These are phyloP conservation scores for Melanotus villosus DNA, from an alignment of 2,888 invertebrate species.

Conservation along the genomic window DNA sequence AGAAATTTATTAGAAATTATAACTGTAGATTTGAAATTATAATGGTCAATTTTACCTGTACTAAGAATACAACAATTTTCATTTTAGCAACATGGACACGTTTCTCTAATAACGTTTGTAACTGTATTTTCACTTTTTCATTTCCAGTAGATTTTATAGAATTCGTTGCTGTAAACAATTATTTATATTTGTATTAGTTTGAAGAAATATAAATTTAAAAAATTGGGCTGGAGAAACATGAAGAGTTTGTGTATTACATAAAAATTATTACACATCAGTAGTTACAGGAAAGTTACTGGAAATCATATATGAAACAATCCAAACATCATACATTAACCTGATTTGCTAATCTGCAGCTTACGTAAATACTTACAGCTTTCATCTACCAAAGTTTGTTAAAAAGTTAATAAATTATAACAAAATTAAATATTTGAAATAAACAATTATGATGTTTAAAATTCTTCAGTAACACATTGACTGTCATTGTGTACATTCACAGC, in stretches of 20 bases:
- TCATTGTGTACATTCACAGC: too few species aligned
- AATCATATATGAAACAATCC: too few species aligned
- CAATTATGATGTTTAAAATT: too few species aligned
- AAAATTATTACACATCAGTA: too few species aligned
- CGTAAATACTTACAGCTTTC: too few species aligned
- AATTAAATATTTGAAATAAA: too few species aligned
- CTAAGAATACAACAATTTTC: constrained; percentile 12
- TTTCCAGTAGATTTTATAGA: constrained; percentile 14
- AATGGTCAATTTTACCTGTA: constrained; percentile 21
- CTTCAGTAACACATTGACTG: too few species aligned
- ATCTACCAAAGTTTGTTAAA: too few species aligned
- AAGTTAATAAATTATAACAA: too few species aligned
- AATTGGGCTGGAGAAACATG: neutral
- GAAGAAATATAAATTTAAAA: neutral
- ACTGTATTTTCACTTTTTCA: neutral
- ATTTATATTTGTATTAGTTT: neutral
- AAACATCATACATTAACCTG: too few species aligned
- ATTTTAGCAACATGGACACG: constrained; percentile 17
- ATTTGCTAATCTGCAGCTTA: too few species aligned
- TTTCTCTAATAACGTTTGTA: constrained; percentile 22
- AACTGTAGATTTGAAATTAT: neutral
- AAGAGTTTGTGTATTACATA: neutral
- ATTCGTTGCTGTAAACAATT: constrained; percentile 1
- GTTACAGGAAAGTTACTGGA: too few species aligned
- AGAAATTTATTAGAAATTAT: neutral